A percentile compares a stretch with the other conserved stretches of the same genome.
Conservation (phyloP, 2,888 invertebrate species). For the Andrena bucephala region DNA sequence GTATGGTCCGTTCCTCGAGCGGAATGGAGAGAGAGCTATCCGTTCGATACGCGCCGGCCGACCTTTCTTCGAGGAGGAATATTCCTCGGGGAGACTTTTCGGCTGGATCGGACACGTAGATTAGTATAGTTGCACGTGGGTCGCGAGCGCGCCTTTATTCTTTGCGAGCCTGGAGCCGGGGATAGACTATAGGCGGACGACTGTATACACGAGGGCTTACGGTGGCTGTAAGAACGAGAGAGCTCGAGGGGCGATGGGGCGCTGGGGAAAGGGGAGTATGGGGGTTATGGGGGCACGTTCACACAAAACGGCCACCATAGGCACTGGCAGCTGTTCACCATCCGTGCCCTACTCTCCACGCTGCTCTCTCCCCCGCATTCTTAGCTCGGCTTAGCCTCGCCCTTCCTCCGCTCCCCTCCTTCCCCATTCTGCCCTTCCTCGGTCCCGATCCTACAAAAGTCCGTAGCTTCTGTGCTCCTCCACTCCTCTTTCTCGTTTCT, state of each 20-base stretch:
- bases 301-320: conserved; percentile 78
- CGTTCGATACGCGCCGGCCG: background rate
- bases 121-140: conserved; percentile 50
- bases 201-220: conserved; percentile 51
- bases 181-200: conserved; percentile 47
- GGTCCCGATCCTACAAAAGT: conserved; percentile 40
- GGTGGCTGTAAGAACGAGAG: conserved; percentile 50
- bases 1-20: background rate
- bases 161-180: conserved; percentile 31
- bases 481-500: conserved; percentile 28
- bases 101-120: conserved; percentile 65
- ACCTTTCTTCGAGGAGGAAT: conserved; percentile 21
- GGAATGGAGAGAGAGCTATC: background rate
- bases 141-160: conserved; percentile 67
- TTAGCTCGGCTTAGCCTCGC: conserved; percentile 72
- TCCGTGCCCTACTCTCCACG: conserved; percentile 78
- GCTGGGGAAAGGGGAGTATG: conserved; percentile 65
- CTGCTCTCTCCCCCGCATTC: conserved; percentile 80
- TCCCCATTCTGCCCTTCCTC: conserved; percentile 4
- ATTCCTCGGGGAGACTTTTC: conserved; percentile 55
- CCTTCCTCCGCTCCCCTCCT: conserved; percentile 50
- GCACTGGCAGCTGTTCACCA: conserved; percentile 81
- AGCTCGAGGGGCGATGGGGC: conserved; percentile 39
- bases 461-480: conserved; percentile 50
- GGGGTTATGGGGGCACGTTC: conserved; percentile 78